Percentiles rank a stretch among this genome's conserved stretches.
Conservation (phyloP, 2,113 vertebrate genomes). For the Sinocyclocheilus anophthalmus region DNA sequence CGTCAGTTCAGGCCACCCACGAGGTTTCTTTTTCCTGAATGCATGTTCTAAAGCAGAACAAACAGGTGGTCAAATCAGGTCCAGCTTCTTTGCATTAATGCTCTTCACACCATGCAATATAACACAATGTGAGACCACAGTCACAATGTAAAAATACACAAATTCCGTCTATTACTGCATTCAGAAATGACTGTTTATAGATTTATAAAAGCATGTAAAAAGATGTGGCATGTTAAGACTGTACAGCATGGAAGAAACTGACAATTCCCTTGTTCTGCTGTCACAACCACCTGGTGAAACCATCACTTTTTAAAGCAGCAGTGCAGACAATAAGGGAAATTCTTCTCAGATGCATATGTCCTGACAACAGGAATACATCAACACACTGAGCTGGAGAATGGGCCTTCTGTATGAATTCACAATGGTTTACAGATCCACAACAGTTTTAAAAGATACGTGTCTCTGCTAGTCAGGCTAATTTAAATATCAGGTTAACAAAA, state of each 20-base stretch:
- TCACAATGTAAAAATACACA: not conserved
- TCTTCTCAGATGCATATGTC: not conserved
- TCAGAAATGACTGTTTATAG: not conserved
- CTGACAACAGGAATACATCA: not conserved
- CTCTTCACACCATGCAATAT: not conserved
- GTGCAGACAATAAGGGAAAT: not conserved
- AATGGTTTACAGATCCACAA: not conserved
- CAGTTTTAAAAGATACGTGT: not conserved
- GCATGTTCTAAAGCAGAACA: not conserved
- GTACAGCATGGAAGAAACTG: not conserved
- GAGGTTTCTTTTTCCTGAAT: not conserved
- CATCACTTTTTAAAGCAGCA: not conserved
- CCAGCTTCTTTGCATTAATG: not conserved
- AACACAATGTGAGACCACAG: not conserved
- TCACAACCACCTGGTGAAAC: constrained; percentile 10
- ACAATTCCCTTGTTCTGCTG: not conserved
- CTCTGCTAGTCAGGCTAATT: not conserved
- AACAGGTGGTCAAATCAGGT: constrained; percentile 14
- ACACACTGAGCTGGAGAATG: too few species aligned
- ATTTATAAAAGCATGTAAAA: not conserved
- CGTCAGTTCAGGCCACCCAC: not conserved
- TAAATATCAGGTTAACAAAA: not conserved
- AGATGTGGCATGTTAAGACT: not conserved
- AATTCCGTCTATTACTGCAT: not conserved
- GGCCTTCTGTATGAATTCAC: not conserved